Percentiles rank a stretch among this genome's conserved stretches.
Conservation (phyloP, 2,888 invertebrate genomes). For the Petrolisthes manimaculis region DNA sequence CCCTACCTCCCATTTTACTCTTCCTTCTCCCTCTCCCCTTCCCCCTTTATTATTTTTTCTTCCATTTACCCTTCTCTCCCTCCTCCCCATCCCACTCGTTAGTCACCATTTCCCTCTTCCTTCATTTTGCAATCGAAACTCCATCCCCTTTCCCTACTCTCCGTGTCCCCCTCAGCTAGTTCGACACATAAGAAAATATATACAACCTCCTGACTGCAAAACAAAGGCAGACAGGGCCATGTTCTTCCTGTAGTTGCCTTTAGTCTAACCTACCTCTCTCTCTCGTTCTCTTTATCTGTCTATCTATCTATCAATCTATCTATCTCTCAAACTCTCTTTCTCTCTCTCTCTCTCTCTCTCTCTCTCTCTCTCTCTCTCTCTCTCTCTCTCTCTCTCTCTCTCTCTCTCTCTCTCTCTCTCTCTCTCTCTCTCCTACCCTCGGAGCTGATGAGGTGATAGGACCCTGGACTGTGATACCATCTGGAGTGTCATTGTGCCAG, state of each 20-base stretch:
- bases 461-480: constrained; percentile 36
- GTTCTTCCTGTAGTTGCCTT: neutral
- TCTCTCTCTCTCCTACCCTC: neutral
- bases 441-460: constrained; percentile 3
- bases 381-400: neutral
- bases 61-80: neutral
- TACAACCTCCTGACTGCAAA: no score
- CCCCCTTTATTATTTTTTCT: neutral
- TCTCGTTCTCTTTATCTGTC: neutral
- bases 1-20: neutral
- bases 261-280: no score
- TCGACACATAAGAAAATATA: no score
- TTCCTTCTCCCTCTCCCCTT: neutral
- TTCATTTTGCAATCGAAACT: no score
- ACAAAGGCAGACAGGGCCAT: neutral
- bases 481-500: constrained; percentile 38
- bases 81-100: neutral
- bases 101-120: no score
- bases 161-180: no score
- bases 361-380: neutral
- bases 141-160: no score
- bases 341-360: neutral
- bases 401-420: neutral
- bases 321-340: no score
- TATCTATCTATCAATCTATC: neutral